These are phyloP conservation scores for Sebastes alutus DNA, from an alignment of 2,797 vertebrate genomes.

Conservation along the genomic window DNA sequence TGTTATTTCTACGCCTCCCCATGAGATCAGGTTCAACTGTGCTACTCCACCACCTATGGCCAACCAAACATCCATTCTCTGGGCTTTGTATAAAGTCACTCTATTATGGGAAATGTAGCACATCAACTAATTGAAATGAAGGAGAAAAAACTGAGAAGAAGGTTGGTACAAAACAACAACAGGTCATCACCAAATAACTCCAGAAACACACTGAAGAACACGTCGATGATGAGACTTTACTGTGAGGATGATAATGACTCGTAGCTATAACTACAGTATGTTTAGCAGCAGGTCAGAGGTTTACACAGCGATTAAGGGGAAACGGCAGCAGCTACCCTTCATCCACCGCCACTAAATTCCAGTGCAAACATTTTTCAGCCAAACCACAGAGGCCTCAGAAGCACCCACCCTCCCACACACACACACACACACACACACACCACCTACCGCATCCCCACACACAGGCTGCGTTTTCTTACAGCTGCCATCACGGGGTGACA, in stretches of 20 bases:
- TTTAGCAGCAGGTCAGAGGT: constrained; percentile 25
- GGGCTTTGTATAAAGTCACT: background rate
- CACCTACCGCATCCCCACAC: background rate
- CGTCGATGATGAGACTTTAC: background rate
- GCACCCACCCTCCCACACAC: background rate
- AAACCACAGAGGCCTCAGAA: constrained; percentile 30
- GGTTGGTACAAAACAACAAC: background rate
- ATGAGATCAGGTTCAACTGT: too few species aligned
- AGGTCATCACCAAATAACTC: background rate
- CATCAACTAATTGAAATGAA: background rate
- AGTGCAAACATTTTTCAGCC: constrained; percentile 38
- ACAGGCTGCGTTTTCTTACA: background rate
- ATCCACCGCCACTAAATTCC: constrained; percentile 42
- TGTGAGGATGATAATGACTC: background rate
- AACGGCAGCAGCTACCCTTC: constrained; percentile 26
- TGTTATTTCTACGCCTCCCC: too few species aligned
- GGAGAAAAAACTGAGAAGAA: background rate
- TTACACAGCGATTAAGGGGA: background rate
- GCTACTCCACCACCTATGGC: background rate
- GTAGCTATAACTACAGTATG: background rate
- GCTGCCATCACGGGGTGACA: constrained; percentile 27
- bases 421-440: background rate
- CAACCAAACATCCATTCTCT: background rate
- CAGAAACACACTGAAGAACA: background rate
- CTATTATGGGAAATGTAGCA: background rate